Evolutionary conservation across 37 sponge, comb jelly and placozoan species (phyloP).

Genomic region (Chondrilla cf. caribensis): DNA sequence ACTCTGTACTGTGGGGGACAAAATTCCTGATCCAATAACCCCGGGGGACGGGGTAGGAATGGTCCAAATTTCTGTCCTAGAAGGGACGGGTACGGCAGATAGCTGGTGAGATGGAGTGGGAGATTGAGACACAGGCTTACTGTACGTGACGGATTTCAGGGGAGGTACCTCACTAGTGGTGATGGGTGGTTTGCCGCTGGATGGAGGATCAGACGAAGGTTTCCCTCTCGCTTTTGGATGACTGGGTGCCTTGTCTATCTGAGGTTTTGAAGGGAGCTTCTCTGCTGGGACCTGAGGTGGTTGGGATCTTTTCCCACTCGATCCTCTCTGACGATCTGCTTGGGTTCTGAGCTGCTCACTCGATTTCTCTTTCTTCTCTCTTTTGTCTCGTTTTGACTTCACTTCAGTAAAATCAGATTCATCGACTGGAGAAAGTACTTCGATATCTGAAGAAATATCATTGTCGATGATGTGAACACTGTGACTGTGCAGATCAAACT

Average conservation of each 20-base stretch:
- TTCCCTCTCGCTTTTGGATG: neutral
- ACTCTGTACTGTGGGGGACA: neutral
- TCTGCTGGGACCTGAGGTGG: neutral
- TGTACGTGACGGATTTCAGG: neutral
- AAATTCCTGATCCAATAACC: constrained; percentile 14
- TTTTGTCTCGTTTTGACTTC: constrained; percentile 51
- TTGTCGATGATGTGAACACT: neutral
- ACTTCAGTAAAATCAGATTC: constrained; percentile 54
- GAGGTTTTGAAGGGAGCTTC: neutral
- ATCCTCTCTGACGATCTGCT: neutral
- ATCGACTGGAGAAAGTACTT: constrained; percentile 6
- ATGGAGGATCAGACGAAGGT: neutral
- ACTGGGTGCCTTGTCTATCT: neutral
- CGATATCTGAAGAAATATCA: neutral
- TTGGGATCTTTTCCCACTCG: neutral
- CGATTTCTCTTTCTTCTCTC: constrained; percentile 52
- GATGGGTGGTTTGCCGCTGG: neutral
- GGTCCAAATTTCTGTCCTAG: neutral
- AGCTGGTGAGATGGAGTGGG: neutral
- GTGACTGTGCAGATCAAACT: constrained; percentile 9
- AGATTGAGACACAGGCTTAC: neutral
- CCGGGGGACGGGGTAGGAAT: constrained; percentile 10
- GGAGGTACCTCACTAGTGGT: neutral
- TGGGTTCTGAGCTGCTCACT: constrained; percentile 38
- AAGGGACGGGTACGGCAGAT: neutral